Evolutionary conservation across 2,113 vertebrate species (phyloP).

Genomic region (Scomber scombrus): DNA sequence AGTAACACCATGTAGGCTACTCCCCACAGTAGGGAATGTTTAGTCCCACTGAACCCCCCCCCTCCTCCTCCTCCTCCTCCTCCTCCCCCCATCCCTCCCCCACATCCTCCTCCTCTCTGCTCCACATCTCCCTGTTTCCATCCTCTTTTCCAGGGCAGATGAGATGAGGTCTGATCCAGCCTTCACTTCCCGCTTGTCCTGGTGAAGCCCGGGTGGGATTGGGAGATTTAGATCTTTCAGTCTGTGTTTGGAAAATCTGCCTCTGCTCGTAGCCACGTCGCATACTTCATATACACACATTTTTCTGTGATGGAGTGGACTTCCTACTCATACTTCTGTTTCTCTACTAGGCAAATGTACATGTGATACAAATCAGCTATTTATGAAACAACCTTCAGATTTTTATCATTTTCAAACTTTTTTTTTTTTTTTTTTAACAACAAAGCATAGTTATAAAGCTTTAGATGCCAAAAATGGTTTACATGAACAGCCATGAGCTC

Average conservation of each 20-base stretch:
- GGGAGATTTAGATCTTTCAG: neutral
- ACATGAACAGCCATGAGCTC: too few species aligned
- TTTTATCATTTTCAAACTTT: neutral
- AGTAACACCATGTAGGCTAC: conserved; percentile 9
- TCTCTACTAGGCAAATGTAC: neutral
- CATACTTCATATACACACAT: neutral
- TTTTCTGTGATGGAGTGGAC: conserved; percentile 5
- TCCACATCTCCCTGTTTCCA: conserved; percentile 10
- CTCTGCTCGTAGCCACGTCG: conserved; percentile 5
- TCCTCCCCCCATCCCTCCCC: too few species aligned
- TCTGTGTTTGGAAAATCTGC: conserved; percentile 49
- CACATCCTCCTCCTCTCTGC: neutral
- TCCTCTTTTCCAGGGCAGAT: conserved; percentile 43
- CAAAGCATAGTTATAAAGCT: neutral
- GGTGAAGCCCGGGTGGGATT: conserved; percentile 28
- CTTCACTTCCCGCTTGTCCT: conserved; percentile 48
- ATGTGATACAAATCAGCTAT: neutral
- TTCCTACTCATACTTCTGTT: neutral
- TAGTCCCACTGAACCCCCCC: conserved; percentile 39
- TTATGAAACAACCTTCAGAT: neutral
- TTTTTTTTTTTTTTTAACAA: neutral
- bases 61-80: too few species aligned
- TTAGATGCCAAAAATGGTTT: neutral
- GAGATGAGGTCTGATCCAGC: conserved; percentile 19
- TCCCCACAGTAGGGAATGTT: conserved; percentile 55